A percentile compares a stretch with the other conserved stretches of the same genome.
Evolutionary conservation across 2,797 vertebrate genomes (phyloP).

Genomic region (Lepus townsendii): DNA sequence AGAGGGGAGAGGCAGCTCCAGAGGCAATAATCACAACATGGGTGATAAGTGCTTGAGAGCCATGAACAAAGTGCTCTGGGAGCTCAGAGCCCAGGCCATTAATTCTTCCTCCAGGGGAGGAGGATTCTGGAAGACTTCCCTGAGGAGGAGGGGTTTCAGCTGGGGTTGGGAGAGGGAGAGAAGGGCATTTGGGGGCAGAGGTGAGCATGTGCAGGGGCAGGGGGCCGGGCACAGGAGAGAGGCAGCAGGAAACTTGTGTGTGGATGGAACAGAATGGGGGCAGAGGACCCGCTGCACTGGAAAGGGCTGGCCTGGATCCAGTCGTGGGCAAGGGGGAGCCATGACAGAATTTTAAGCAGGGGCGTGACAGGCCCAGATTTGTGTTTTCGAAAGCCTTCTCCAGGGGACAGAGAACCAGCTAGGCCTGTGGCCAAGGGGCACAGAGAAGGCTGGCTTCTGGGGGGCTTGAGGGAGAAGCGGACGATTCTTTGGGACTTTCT

Average conservation of each 20-base stretch:
- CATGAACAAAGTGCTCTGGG: constrained; percentile 78
- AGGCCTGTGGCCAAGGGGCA: constrained; percentile 68
- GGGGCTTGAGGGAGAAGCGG: constrained; percentile 41
- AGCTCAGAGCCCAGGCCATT: constrained; percentile 72
- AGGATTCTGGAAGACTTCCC: constrained; percentile 68
- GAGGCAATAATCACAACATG: constrained; percentile 69
- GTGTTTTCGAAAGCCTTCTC: constrained; percentile 73
- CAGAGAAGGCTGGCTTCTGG: constrained; percentile 65
- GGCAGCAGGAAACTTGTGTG: background rate
- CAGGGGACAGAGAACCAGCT: background rate
- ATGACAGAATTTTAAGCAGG: constrained; percentile 84
- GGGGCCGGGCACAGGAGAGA: background rate
- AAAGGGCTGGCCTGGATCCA: constrained; percentile 77
- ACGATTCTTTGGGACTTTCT: constrained; percentile 53
- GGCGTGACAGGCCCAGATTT: constrained; percentile 74
- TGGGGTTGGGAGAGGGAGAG: background rate
- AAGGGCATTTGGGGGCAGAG: constrained; percentile 8
- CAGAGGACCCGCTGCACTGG: constrained; percentile 24
- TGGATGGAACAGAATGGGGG: constrained; percentile 10
- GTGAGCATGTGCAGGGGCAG: background rate
- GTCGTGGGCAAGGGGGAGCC: constrained; percentile 77
- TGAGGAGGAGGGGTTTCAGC: background rate
- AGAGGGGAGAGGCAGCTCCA: background rate
- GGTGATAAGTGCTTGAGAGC: constrained; percentile 76
- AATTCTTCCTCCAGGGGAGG: constrained; percentile 59